phyloP scores from a whole-genome alignment of 30 jellyfish, hydroid and myxozoan species.

The Catostylus mosaicus region DNA sequence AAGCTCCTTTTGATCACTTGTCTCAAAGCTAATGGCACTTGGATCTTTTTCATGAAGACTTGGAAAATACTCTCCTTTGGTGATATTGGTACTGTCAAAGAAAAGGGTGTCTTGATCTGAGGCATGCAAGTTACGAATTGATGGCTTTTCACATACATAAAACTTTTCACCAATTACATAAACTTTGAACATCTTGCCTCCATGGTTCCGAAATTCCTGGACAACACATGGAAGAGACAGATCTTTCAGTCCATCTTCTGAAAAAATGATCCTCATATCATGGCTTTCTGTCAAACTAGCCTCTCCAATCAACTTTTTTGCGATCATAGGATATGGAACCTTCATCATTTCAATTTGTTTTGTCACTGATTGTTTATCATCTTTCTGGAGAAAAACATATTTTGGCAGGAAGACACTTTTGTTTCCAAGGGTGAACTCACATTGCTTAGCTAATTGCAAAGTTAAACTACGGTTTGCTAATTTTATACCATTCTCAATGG shows the following conservation, averaged over 20 bases:
- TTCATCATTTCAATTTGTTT: conserved; percentile 51
- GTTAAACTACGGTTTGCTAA: conserved; percentile 84
- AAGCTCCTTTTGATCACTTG: conserved; percentile 56
- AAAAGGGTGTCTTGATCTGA: conserved; percentile 70
- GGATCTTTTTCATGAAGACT: conserved; percentile 75
- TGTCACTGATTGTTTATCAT: conserved; percentile 9
- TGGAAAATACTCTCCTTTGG: conserved; percentile 73
- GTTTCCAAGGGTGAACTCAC: conserved; percentile 81
- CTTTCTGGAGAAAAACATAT: conserved; percentile 53
- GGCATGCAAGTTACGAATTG: conserved; percentile 77
- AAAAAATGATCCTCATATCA: conserved; percentile 85
- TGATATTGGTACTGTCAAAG: conserved; percentile 88
- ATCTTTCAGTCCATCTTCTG: conserved; percentile 72
- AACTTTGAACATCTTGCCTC: conserved; percentile 90
- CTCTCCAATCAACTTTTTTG: conserved; percentile 80
- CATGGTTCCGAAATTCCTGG: conserved; percentile 96
- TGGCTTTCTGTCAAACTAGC: conserved; percentile 87
- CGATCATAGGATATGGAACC: conserved; percentile 70
- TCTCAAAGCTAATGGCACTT: conserved; percentile 50
- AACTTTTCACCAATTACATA: conserved; percentile 83
- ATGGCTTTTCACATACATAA: conserved; percentile 94
- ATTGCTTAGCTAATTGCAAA: conserved; percentile 68
- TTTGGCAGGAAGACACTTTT: conserved; percentile 87
- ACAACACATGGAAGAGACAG: conserved; percentile 85
- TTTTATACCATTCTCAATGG: conserved; percentile 76